phyloP scores from a whole-genome alignment of 2,888 invertebrate genomes.

The Drosophila lutescens region DNA sequence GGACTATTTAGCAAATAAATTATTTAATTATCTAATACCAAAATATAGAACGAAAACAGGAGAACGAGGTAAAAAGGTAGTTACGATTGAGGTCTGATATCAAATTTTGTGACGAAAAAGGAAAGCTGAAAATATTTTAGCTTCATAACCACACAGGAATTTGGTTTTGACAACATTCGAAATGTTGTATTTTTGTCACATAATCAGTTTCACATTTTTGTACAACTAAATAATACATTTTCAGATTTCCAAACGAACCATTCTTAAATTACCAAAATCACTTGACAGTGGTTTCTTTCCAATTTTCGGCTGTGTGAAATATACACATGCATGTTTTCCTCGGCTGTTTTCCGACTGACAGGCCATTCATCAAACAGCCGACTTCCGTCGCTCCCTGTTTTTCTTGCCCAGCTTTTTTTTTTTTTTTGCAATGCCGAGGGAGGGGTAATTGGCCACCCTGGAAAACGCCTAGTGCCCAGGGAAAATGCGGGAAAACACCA shows the following conservation, averaged over 20 bases:
- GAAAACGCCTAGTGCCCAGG: conserved; percentile 2
- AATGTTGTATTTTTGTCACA: too few species aligned
- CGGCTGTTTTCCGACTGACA: conserved; percentile 62
- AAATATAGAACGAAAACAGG: too few species aligned
- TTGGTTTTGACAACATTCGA: too few species aligned
- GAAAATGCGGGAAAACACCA: conserved; percentile 52
- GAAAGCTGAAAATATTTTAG: too few species aligned
- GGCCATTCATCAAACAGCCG: conserved; percentile 70
- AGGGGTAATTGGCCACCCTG: conserved; percentile 65
- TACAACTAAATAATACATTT: neutral
- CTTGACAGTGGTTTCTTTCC: neutral
- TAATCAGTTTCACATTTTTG: neutral
- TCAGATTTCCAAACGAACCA: neutral
- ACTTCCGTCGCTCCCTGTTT: conserved; percentile 33
- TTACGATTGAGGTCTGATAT: too few species aligned
- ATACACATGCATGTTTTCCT: conserved; percentile 5
- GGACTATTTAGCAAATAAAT: too few species aligned
- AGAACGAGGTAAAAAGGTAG: too few species aligned
- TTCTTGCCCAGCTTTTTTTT: neutral
- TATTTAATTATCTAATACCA: too few species aligned
- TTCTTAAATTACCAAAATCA: neutral
- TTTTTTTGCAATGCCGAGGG: conserved; percentile 13
- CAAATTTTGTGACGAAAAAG: too few species aligned
- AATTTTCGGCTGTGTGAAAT: conserved; percentile 7
- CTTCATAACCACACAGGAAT: too few species aligned